Base-by-base conservation (phyloP, 2,888 invertebrate species). In the Agriopis marginaria region DNA sequence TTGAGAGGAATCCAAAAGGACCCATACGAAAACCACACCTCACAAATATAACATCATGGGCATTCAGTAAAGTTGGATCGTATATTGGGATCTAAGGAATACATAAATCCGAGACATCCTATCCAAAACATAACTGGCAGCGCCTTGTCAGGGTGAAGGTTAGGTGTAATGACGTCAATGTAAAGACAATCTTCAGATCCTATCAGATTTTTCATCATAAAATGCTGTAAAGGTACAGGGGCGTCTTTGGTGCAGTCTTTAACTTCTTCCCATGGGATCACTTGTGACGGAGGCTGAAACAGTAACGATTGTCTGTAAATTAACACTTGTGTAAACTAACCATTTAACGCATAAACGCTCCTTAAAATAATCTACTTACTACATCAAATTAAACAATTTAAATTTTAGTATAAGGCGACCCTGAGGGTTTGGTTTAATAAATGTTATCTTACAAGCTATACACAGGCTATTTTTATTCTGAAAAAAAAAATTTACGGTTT, bases 111-210 rank as follows among this genome's bases (percentile, higher is more conserved):
- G 71, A 82, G 93, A 56, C 91, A 86, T 66, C 94, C 93, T 60
- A 95, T 89, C 90, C 92, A 95, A 70, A 95, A 92, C 92, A 95
- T 92, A 5, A 95, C 95, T 39, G 95, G 94, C 75, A 91, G 76
- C 11, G 80, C 87, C 73, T 92, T 84, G 0, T 84, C 78, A 6
- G 90, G 86, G 50, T 84, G 81, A 10, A 89, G 74, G 70, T 79
- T 86, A 70, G 89, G 89, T 42, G 89, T 87, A 42, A 82, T 84
- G 11, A 94, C 79, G 77, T 93, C 91, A 45, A 94, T 79, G 70
- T 92, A 93, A 0, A 94, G 86, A 73, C 94, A 94, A 76, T 94
- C 94, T 83, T 94, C 94, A 44, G 89, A 85, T 47, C 93, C 42
- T 84, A 60, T 63, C 75, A 61, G 17, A 74, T 32, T 17, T 8